Conservation (phyloP, 2,797 vertebrate species). For the Coregonus sp. region DNA sequence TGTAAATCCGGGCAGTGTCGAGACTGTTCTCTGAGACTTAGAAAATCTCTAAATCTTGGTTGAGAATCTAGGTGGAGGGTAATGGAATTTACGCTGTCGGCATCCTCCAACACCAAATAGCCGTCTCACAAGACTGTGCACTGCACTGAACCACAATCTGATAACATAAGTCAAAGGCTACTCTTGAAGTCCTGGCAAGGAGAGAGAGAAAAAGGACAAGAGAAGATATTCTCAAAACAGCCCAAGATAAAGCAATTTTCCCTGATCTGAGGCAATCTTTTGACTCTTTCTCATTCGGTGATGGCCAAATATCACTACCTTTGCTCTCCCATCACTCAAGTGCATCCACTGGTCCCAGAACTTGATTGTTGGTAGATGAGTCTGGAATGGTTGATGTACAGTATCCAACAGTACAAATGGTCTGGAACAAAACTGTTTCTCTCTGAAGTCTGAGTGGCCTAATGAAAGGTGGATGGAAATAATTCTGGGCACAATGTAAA, state of each 20-base stretch:
- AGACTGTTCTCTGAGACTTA: neutral
- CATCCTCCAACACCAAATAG: constrained; percentile 63
- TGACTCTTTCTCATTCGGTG: constrained; percentile 62
- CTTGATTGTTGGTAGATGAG: constrained; percentile 67
- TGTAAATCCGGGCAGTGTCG: neutral
- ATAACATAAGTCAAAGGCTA: constrained; percentile 71
- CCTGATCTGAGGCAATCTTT: constrained; percentile 66
- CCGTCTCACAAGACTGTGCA: constrained; percentile 66
- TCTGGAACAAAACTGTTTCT: constrained; percentile 42
- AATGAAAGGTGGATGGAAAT: constrained; percentile 27
- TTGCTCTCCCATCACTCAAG: constrained; percentile 67
- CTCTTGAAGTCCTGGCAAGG: constrained; percentile 57
- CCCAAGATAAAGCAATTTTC: constrained; percentile 68
- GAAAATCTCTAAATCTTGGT: neutral
- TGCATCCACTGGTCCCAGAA: constrained; percentile 64
- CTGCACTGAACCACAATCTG: constrained; percentile 60
- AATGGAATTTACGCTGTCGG: constrained; percentile 69
- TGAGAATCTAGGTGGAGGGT: constrained; percentile 56
- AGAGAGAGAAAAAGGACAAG: constrained; percentile 43
- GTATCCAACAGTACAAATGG: constrained; percentile 20
- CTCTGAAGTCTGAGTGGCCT: constrained; percentile 18
- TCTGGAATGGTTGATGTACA: constrained; percentile 50
- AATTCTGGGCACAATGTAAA: neutral
- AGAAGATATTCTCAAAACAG: constrained; percentile 67
- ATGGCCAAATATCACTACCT: constrained; percentile 70